Conservation (phyloP, 2,888 invertebrate genomes). For the Megalurothrips usitatus region DNA sequence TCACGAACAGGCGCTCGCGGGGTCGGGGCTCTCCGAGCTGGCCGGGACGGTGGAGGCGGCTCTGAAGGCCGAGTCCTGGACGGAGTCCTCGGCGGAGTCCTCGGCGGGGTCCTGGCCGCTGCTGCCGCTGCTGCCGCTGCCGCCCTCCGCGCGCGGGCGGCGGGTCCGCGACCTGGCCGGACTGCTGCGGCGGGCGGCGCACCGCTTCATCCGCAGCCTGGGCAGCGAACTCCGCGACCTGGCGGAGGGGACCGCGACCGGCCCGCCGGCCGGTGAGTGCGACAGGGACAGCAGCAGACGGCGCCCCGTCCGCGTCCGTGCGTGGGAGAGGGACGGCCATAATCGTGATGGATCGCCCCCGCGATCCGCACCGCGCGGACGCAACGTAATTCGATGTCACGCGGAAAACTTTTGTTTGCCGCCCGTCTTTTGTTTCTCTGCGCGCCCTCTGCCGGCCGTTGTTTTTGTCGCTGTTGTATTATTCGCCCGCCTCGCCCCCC, state of each 20-base stretch:
- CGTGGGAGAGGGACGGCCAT: background rate
- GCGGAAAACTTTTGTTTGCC: no score
- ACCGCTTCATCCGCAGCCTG: background rate
- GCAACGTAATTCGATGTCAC: background rate
- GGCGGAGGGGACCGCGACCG: background rate
- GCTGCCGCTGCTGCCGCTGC: no score
- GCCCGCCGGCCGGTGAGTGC: background rate
- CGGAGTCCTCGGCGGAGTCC: background rate
- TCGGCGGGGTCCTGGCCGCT: background rate
- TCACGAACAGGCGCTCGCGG: background rate
- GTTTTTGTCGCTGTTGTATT: no score
- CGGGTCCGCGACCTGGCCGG: background rate
- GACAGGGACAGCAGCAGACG: background rate
- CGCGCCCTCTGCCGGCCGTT: background rate
- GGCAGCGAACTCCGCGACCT: constrained; percentile 1
- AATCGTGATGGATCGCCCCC: background rate
- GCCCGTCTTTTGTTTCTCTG: background rate
- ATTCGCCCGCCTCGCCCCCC: no score
- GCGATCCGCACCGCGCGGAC: background rate
- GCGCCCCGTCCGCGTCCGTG: background rate
- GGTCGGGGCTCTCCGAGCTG: background rate
- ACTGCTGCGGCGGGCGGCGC: background rate
- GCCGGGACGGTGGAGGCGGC: background rate
- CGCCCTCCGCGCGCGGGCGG: background rate
- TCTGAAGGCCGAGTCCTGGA: background rate